These are phyloP conservation scores for Noctua janthina DNA, from an alignment of 2,888 invertebrate species.

Conservation along the genomic window DNA sequence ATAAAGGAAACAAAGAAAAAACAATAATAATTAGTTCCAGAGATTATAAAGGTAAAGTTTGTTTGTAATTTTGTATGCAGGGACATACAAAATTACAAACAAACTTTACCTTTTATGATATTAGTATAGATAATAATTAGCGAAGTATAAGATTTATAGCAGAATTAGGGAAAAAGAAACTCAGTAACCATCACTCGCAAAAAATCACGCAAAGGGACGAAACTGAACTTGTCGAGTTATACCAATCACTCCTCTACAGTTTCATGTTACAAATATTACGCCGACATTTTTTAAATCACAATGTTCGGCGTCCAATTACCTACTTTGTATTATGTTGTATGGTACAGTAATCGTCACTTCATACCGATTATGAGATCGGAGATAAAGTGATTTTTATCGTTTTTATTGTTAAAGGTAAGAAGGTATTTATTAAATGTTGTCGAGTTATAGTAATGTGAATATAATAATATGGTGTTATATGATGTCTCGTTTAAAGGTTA, in stretches of 20 bases:
- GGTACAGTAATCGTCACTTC: conserved; percentile 64
- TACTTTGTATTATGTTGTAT: conserved; percentile 44
- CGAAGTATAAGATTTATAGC: neutral
- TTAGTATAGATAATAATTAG: neutral
- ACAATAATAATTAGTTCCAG: too few species aligned
- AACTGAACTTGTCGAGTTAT: conserved; percentile 39
- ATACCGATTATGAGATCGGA: conserved; percentile 57
- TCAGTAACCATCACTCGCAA: neutral
- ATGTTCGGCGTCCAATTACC: conserved; percentile 58
- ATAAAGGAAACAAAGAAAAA: too few species aligned
- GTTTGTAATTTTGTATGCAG: too few species aligned
- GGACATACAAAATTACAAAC: too few species aligned
- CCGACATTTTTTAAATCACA: conserved; percentile 64
- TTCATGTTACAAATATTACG: conserved; percentile 74
- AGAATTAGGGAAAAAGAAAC: neutral
- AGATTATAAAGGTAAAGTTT: too few species aligned
- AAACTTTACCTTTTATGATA: too few species aligned
- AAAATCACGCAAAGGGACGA: neutral
- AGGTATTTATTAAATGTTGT: conserved; percentile 50
- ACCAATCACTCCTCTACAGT: conserved; percentile 53
- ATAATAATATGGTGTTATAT: conserved; percentile 43
- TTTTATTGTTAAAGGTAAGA: conserved; percentile 41
- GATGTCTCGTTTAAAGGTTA: conserved; percentile 29
- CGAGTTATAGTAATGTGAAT: conserved; percentile 57
- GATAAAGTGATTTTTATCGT: conserved; percentile 65